Percentiles rank a stretch among this genome's conserved stretches.
Evolutionary conservation across 1,140 invertebrate genomes (phyloP).

Genomic region (Adoxophyes honmai): DNA sequence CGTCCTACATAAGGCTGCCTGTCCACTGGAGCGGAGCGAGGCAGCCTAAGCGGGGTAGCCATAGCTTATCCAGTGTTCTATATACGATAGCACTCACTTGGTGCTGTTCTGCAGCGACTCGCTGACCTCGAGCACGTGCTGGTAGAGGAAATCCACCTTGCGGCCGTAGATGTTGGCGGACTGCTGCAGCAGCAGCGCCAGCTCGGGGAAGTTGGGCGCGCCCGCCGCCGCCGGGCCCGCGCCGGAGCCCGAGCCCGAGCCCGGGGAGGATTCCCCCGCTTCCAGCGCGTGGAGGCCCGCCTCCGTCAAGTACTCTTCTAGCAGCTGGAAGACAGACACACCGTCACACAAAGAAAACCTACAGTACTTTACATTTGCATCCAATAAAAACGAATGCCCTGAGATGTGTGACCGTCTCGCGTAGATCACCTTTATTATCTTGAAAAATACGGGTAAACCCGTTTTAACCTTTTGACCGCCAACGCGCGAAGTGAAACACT

Average conservation of each 20-base stretch:
- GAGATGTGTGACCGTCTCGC: too few relatives aligned
- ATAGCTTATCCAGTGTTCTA: too few relatives aligned
- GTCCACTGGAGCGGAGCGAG: background rate
- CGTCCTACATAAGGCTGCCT: too few relatives aligned
- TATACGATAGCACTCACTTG: constrained; percentile 36
- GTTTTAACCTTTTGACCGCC: too few relatives aligned
- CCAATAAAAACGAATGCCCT: too few relatives aligned
- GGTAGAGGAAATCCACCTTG: constrained; percentile 68
- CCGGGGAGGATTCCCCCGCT: constrained; percentile 22
- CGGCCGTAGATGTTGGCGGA: constrained; percentile 60
- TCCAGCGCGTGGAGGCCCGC: constrained; percentile 63
- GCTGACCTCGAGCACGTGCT: constrained; percentile 53
- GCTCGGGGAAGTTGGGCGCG: constrained; percentile 60
- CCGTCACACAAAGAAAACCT: too few relatives aligned
- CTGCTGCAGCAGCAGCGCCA: constrained; percentile 65
- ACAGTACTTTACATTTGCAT: too few relatives aligned
- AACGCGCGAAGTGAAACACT: too few relatives aligned
- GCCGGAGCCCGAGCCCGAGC: background rate
- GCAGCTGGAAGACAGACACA: constrained; percentile 37
- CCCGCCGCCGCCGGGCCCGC: background rate
- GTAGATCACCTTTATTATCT: too few relatives aligned
- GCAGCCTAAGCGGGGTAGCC: too few relatives aligned
- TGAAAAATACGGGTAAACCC: too few relatives aligned
- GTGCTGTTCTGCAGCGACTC: constrained; percentile 44
- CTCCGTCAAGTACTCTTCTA: constrained; percentile 74